Percentiles rank a stretch among this genome's conserved stretches.
These are phyloP conservation scores for Zosterops hypoxanthus DNA, from an alignment of 2,113 vertebrate genomes.

Conservation along the genomic window DNA sequence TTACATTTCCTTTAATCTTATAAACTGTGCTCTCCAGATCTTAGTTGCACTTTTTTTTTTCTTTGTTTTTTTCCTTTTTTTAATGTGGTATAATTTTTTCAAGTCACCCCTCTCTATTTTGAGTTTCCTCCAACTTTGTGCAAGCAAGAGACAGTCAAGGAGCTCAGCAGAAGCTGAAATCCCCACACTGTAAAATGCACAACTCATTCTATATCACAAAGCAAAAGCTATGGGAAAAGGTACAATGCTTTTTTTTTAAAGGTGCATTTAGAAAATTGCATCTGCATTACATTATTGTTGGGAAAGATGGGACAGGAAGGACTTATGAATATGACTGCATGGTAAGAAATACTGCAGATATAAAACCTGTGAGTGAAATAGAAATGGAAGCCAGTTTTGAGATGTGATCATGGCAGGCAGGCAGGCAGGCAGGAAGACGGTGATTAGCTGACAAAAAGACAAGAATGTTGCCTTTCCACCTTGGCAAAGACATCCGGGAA, in stretches of 20 bases:
- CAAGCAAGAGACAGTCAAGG: background rate
- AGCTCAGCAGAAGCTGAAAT: background rate
- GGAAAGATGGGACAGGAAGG: no score
- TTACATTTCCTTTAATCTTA: background rate
- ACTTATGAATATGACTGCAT: no score
- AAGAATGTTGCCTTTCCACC: no score
- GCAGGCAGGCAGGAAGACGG: no score
- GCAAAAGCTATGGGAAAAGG: background rate
- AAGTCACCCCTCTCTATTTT: background rate
- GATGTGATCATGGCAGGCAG: no score
- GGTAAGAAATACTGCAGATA: no score
- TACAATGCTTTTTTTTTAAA: background rate
- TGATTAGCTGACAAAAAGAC: no score
- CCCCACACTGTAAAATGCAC: background rate
- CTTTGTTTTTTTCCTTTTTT: background rate
- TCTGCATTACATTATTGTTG: background rate
- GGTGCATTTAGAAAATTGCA: background rate
- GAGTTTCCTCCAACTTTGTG: background rate
- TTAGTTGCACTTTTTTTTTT: background rate
- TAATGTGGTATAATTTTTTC: background rate
- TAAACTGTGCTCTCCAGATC: background rate
- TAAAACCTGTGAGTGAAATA: no score
- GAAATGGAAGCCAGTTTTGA: no score
- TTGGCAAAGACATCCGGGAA: no score
- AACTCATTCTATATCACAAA: background rate